Evolutionary conservation across 2,113 vertebrate species (phyloP).

Genomic region (Cryptomyrus ogoouensis): DNA sequence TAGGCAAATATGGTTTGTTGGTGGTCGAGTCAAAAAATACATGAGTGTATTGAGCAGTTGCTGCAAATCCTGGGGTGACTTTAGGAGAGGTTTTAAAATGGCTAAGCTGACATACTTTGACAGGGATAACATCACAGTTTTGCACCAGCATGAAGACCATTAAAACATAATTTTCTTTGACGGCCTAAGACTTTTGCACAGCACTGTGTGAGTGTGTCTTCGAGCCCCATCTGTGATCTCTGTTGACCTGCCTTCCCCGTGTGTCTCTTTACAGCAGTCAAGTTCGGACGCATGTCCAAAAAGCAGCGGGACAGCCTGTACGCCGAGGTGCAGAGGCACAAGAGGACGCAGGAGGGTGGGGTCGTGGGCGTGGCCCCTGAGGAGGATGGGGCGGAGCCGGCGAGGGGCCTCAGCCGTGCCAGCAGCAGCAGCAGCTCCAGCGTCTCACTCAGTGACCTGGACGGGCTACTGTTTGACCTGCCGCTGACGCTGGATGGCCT

Average conservation of each 20-base stretch:
- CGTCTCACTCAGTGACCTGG: conserved; percentile 68
- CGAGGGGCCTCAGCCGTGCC: conserved; percentile 42
- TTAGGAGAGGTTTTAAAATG: neutral
- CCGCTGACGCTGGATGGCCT: conserved; percentile 71
- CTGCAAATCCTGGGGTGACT: neutral
- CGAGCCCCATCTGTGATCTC: neutral
- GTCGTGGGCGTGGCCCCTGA: conserved; percentile 33
- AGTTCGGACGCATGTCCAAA: conserved; percentile 90
- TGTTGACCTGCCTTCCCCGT: conserved; percentile 10
- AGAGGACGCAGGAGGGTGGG: conserved; percentile 63
- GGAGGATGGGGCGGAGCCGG: conserved; percentile 57
- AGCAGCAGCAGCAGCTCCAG: conserved; percentile 68
- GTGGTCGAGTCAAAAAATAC: neutral
- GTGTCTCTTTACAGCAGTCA: conserved; percentile 65
- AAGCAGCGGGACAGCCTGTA: conserved; percentile 87
- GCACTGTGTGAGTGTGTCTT: neutral
- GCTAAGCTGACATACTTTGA: neutral
- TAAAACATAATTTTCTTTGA: neutral
- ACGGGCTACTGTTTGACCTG: conserved; percentile 77
- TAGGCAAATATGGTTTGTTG: neutral
- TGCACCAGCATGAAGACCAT: neutral
- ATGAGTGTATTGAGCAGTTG: neutral
- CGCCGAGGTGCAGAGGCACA: conserved; percentile 85
- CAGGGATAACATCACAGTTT: neutral
- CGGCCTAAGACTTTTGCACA: neutral